Conservation (phyloP, 1,140 invertebrate genomes). For the Plodia interpunctella region DNA sequence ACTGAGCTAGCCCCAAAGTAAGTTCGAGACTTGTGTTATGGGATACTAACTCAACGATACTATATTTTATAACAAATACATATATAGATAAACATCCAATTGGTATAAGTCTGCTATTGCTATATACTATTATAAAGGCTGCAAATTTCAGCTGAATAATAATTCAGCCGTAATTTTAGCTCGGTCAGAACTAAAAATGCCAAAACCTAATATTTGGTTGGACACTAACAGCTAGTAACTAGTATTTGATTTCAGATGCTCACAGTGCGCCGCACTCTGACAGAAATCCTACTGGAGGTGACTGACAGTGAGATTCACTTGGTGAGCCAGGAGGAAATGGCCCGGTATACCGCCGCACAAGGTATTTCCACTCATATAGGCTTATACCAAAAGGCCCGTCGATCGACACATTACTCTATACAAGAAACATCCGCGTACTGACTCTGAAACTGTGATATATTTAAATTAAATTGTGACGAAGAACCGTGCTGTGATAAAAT, state of each 20-base stretch:
- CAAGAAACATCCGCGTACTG: slow-evolving; percentile 46
- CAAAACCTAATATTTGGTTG: too few species aligned
- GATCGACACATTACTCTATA: slow-evolving; percentile 39
- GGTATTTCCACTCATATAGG: slow-evolving; percentile 69
- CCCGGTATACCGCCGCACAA: slow-evolving; percentile 73
- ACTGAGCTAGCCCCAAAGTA: too few species aligned
- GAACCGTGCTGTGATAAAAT: slow-evolving; percentile 48
- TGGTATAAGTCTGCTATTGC: too few species aligned
- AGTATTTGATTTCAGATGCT: slow-evolving; percentile 83
- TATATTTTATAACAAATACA: too few species aligned
- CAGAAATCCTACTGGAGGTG: slow-evolving; percentile 94
- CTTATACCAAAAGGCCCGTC: slow-evolving; percentile 50
- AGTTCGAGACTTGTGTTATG: too few species aligned
- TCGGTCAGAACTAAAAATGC: too few species aligned
- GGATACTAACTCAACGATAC: too few species aligned
- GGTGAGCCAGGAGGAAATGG: slow-evolving; percentile 85
- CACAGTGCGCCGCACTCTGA: slow-evolving; percentile 89
- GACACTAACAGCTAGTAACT: neutral
- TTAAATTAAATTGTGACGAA: slow-evolving; percentile 25
- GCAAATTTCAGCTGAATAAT: too few species aligned
- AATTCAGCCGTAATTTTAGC: too few species aligned
- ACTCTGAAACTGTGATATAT: slow-evolving; percentile 38
- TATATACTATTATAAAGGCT: too few species aligned
- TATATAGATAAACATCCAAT: too few species aligned
- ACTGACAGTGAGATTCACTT: slow-evolving; percentile 92